Conservation (phyloP, 2,888 invertebrate species). For the Temnothorax rugatulus region DNA sequence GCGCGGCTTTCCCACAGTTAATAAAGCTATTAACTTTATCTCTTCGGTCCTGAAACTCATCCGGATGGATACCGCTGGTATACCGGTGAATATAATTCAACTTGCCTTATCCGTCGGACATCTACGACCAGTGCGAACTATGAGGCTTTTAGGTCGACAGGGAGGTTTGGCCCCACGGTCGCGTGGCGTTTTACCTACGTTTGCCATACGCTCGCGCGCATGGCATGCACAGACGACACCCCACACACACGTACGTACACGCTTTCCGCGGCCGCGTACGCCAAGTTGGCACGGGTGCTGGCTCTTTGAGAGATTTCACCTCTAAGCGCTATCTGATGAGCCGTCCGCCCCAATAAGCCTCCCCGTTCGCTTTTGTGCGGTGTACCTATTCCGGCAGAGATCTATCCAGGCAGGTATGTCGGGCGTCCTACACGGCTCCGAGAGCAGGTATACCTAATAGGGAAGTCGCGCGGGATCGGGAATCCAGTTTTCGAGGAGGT, state of each 20-base stretch:
- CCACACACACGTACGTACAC: constrained; percentile 20
- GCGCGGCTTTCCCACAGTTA: constrained; percentile 82
- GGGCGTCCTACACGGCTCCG: neutral
- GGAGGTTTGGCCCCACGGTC: constrained; percentile 80
- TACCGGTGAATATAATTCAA: constrained; percentile 83
- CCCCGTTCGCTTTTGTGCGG: constrained; percentile 57
- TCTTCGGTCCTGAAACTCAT: constrained; percentile 77
- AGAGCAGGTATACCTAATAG: constrained; percentile 31
- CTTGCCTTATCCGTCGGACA: constrained; percentile 81
- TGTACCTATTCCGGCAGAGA: constrained; percentile 12
- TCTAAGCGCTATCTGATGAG: constrained; percentile 84
- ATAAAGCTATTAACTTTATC: constrained; percentile 85
- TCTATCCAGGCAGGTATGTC: constrained; percentile 32
- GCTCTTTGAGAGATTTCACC: constrained; percentile 69
- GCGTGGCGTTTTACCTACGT: constrained; percentile 83
- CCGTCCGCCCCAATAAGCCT: constrained; percentile 79
- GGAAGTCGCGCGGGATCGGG: constrained; percentile 21
- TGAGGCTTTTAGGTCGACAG: constrained; percentile 81
- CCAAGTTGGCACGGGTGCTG: constrained; percentile 45
- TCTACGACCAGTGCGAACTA: constrained; percentile 79
- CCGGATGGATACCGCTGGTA: constrained; percentile 73
- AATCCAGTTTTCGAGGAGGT: constrained; percentile 36
- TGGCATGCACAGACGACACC: neutral
- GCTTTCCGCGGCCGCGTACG: constrained; percentile 32
- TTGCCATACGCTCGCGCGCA: neutral